A percentile compares a stretch with the other conserved stretches of the same genome.
Conservation (phyloP, 2,797 vertebrate genomes). For the Corythornis leucogaster region DNA sequence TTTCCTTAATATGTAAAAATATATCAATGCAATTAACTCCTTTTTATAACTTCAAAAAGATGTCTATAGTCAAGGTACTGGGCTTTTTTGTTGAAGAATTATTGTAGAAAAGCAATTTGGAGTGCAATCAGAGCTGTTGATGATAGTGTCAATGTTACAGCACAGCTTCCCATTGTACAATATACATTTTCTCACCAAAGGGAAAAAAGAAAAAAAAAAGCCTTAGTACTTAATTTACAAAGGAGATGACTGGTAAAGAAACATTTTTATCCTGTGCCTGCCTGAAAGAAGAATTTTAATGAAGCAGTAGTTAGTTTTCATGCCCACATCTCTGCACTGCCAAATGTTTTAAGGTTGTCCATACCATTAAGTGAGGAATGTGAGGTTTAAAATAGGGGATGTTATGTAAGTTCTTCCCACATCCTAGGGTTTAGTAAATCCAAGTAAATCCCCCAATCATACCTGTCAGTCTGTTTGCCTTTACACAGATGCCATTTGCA, state of each 20-base stretch:
- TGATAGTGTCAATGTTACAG: not conserved
- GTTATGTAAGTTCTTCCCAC: conserved; percentile 12
- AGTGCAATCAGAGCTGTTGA: not conserved
- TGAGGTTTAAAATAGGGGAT: not conserved
- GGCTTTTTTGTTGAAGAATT: not conserved
- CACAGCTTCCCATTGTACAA: not conserved
- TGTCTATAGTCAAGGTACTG: not conserved
- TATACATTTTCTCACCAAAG: not conserved
- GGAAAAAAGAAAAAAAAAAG: not conserved
- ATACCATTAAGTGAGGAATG: not conserved
- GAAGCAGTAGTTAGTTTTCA: not conserved
- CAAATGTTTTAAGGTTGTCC: not conserved
- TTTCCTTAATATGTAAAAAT: not conserved
- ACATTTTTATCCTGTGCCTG: not conserved
- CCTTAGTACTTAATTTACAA: not conserved
- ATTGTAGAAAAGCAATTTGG: not conserved
- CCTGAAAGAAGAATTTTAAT: not conserved
- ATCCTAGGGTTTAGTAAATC: not conserved
- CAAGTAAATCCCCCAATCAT: not conserved
- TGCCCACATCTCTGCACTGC: not conserved
- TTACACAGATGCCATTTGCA: not conserved
- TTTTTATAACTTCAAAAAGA: not conserved
- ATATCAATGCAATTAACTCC: not conserved
- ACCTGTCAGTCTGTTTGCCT: not conserved
- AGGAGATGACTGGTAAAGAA: not conserved